Base-by-base conservation (phyloP, 2,113 vertebrate genomes). In the Myotis davidii region DNA sequence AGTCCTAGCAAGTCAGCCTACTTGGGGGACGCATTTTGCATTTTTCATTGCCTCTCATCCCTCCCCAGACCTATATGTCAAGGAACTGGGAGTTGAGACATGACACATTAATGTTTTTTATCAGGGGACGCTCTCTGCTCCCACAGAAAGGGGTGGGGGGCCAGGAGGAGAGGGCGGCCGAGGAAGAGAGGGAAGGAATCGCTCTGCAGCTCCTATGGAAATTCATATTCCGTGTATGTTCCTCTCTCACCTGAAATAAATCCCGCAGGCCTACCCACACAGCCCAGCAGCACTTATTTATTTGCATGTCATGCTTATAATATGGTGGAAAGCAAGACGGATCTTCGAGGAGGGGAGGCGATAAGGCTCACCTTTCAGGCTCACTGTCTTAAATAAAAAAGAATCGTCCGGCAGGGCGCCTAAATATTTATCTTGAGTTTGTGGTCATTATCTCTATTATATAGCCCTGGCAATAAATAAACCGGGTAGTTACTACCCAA, bases 391-490 rank as follows among this genome's bases (percentile, higher is more conserved):
- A 97, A 98, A 98, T 98, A 98, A 98, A 98, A 98, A 98, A 97
- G 97, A 97, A 98, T 98, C 97, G 97, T 98, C 98, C 98, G 56
- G 96, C 92, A 61, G 92, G 90, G 97, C 95, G 97, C 93, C 96
- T 89, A 97, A 97, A 97, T 98, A 97, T 98, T 98, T 97, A 98
- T 98, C 98, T 98, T 96, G 97, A 97, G 98, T 98, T 98, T 98
- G 98, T 77, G 97, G 98, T 98, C 98, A 96, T 98, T 98, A 97
- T 97, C 98, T 98, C 98, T 97, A 98, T 98, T 98, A 97, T 98
- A 98, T 81, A 97, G 97, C 96, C 97, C 90, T 39, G 81, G 97
- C 98, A 96, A 97, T 98, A 98, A 98, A 98, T 98, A 98, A 97
- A 98, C 95, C 98, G 78, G 27, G 94, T 89, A 79, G 98, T 98